phyloP scores from a whole-genome alignment of 2,797 vertebrate genomes.

The Lepus townsendii region DNA sequence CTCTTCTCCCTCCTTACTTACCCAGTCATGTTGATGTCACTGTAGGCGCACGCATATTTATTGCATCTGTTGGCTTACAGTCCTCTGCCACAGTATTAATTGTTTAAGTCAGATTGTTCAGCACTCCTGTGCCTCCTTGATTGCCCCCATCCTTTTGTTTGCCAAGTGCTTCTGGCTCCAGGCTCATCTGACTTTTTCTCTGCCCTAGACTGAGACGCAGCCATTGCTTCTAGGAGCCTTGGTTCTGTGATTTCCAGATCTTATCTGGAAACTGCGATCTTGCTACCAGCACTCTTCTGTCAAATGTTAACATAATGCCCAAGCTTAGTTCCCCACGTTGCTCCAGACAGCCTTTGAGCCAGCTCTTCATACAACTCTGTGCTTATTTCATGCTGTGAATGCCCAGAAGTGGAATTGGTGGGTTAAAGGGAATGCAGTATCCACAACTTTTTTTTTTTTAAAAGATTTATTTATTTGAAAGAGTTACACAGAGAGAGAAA shows the following conservation, averaged over 20 bases:
- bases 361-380: neutral
- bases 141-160: neutral
- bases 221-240: neutral
- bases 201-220: neutral
- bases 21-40: neutral
- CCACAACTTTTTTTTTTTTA: too few species aligned
- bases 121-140: neutral
- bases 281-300: neutral
- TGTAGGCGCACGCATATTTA: neutral
- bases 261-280: constrained; percentile 20
- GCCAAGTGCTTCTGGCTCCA: neutral
- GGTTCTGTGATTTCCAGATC: neutral
- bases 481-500: too few species aligned
- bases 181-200: neutral
- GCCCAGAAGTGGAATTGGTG: neutral
- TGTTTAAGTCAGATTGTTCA: neutral
- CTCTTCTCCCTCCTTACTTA: neutral
- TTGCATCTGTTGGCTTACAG: neutral
- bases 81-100: neutral
- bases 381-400: neutral
- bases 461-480: too few species aligned
- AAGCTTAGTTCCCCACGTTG: constrained; percentile 21
- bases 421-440: neutral
- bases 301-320: neutral
- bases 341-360: constrained; percentile 8